phyloP scores from a whole-genome alignment of 2,888 invertebrate genomes.

The Xestoiulus laeticollis region DNA sequence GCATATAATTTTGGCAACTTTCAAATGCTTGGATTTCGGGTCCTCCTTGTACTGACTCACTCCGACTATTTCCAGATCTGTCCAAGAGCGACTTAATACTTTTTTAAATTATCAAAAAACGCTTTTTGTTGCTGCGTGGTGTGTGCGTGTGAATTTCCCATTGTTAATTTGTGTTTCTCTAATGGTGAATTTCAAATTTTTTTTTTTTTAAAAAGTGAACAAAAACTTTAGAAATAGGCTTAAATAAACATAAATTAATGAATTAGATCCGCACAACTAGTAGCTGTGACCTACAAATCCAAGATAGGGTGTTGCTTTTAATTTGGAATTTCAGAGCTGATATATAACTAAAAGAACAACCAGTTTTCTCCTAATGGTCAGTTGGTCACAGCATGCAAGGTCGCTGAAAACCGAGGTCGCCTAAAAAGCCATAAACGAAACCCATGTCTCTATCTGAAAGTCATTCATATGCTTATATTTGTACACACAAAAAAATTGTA shows the following conservation, averaged over 20 bases:
- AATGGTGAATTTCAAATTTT: background rate
- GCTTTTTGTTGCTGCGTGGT: background rate
- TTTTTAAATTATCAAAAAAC: background rate
- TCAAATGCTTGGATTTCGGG: background rate
- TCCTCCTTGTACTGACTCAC: background rate
- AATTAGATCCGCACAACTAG: too few species aligned
- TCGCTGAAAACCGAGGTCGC: background rate
- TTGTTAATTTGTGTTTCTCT: background rate
- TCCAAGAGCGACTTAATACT: background rate
- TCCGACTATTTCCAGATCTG: background rate
- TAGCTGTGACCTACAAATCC: background rate
- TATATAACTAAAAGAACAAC: background rate
- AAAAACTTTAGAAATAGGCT: background rate
- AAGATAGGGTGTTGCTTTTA: background rate
- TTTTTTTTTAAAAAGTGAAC: background rate
- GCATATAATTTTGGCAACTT: background rate
- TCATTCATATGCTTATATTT: background rate
- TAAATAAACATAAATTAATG: background rate
- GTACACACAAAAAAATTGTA: background rate
- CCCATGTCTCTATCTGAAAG: background rate
- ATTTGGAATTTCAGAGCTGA: background rate
- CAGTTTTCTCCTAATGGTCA: background rate
- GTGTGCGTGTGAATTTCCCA: conserved; percentile 4
- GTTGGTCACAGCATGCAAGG: background rate
- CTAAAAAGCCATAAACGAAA: background rate